Percentiles rank a stretch among this genome's conserved stretches.
Evolutionary conservation across 2,888 invertebrate species (phyloP).

Genomic region (Agonopterix alstromeriana): DNA sequence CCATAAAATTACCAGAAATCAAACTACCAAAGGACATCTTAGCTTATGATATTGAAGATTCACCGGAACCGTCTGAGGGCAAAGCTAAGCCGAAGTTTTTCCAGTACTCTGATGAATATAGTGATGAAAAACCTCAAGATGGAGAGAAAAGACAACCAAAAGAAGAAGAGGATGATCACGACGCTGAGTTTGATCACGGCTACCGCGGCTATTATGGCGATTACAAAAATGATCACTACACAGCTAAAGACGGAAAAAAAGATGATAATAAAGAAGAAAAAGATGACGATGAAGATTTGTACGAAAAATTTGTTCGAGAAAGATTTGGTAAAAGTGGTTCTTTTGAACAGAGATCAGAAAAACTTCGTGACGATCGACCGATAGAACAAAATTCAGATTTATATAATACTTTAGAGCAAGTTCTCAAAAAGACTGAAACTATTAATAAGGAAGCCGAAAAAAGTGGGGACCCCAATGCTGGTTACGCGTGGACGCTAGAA

Average conservation of each 20-base stretch:
- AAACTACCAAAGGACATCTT: constrained; percentile 66
- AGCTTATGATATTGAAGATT: constrained; percentile 37
- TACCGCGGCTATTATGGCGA: constrained; percentile 22
- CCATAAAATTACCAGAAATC: constrained; percentile 65
- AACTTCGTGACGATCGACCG: constrained; percentile 25
- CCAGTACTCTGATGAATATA: constrained; percentile 26
- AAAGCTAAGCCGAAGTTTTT: constrained; percentile 26
- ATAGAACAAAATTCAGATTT: constrained; percentile 40
- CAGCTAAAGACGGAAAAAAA: constrained; percentile 15
- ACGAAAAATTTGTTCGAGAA: constrained; percentile 67
- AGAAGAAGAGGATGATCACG: constrained; percentile 16
- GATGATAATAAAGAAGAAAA: constrained; percentile 24
- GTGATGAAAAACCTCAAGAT: constrained; percentile 11
- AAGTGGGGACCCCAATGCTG: constrained; percentile 62
- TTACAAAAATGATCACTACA: constrained; percentile 27
- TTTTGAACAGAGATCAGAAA: constrained; percentile 48
- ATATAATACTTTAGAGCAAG: constrained; percentile 43
- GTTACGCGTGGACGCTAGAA: constrained; percentile 73
- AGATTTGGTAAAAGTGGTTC: constrained; percentile 59
- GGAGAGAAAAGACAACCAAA: constrained; percentile 2
- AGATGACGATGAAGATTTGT: constrained; percentile 49
- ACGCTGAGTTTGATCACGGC: constrained; percentile 21
- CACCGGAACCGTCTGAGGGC: constrained; percentile 19
- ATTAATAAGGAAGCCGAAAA: constrained; percentile 54
- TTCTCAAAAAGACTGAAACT: constrained; percentile 57